A percentile compares a stretch with the other conserved stretches of the same genome.
Conservation (phyloP, 2,888 invertebrate species). For the Orthosia incerta region DNA sequence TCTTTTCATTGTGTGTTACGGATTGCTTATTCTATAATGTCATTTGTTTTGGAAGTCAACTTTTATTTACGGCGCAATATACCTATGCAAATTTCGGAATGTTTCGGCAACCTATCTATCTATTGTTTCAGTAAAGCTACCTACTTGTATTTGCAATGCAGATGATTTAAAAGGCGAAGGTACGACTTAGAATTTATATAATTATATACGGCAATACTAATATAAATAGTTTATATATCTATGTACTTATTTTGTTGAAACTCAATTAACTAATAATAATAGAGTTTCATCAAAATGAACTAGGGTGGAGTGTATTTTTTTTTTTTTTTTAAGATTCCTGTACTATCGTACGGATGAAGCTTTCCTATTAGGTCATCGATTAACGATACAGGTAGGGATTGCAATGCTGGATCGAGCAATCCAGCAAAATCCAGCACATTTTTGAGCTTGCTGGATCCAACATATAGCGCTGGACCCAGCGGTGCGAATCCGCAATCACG, state of each 20-base stretch:
- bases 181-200: neutral
- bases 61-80: conserved; percentile 11
- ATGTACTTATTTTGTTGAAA: conserved; percentile 6
- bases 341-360: too few relatives aligned
- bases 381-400: too few relatives aligned
- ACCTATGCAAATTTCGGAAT: conserved; percentile 22
- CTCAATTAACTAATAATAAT: neutral
- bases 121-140: conserved; percentile 20
- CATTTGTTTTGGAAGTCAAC: conserved; percentile 21
- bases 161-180: neutral
- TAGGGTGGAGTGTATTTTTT: too few relatives aligned
- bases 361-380: too few relatives aligned
- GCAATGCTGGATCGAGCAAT: too few relatives aligned
- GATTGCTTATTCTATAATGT: conserved; percentile 22
- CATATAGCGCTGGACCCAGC: too few relatives aligned
- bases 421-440: too few relatives aligned
- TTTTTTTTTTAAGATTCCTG: too few relatives aligned
- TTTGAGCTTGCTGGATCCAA: too few relatives aligned
- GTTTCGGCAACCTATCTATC: neutral
- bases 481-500: too few relatives aligned
- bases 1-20: conserved; percentile 24
- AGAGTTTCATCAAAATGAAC: too few relatives aligned
- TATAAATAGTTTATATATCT: neutral
- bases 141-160: conserved; percentile 16
- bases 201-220: neutral